Conservation (phyloP, 2,113 vertebrate species). For the Megalops atlanticus region DNA sequence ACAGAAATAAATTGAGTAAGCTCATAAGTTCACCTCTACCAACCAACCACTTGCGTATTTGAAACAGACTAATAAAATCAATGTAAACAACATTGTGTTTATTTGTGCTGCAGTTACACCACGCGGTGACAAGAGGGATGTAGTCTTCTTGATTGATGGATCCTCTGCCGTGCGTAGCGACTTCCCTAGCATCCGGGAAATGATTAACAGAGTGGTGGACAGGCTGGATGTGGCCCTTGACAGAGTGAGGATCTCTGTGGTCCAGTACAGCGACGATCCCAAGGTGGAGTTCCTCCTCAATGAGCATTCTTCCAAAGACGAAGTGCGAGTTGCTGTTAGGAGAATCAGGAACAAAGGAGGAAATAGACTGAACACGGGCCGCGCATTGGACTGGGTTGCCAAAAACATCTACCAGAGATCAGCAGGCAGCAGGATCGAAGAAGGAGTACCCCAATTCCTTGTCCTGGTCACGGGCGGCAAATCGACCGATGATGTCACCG, state of each 20-base stretch:
- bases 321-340: constrained; percentile 75
- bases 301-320: constrained; percentile 79
- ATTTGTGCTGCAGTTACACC: constrained; percentile 11
- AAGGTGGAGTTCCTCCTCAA: constrained; percentile 84
- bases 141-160: constrained; percentile 92
- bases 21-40: too few species aligned
- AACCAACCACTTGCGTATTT: too few species aligned
- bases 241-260: constrained; percentile 80
- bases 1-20: too few species aligned
- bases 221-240: constrained; percentile 84
- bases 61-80: too few species aligned
- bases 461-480: constrained; percentile 82
- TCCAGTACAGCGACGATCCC: constrained; percentile 88
- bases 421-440: constrained; percentile 88
- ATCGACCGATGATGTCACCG: constrained; percentile 79
- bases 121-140: constrained; percentile 75
- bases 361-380: constrained; percentile 75
- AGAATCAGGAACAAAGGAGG: constrained; percentile 78
- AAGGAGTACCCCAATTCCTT: constrained; percentile 90
- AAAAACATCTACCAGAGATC: constrained; percentile 86
- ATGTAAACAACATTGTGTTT: not conserved
- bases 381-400: constrained; percentile 82
- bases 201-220: constrained; percentile 80
- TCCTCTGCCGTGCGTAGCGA: constrained; percentile 71
- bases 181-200: constrained; percentile 75